A percentile compares a stretch with the other conserved stretches of the same genome.
Evolutionary conservation across 2,797 vertebrate species (phyloP).

Genomic region (Pelochelys cantorii): DNA sequence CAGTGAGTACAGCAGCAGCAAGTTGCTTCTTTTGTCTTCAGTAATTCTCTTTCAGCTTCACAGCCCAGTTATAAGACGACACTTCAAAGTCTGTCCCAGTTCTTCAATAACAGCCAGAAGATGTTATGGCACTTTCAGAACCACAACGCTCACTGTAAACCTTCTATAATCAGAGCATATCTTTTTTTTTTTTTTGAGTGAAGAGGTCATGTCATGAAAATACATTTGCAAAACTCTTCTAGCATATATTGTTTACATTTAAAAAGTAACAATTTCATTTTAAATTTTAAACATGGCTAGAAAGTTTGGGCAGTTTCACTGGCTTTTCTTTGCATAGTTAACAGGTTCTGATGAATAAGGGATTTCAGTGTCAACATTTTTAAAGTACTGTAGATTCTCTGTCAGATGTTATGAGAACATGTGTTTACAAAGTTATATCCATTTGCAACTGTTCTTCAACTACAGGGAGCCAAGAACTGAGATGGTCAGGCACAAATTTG

Average conservation of each 20-base stretch:
- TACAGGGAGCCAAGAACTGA: neutral
- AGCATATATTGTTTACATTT: neutral
- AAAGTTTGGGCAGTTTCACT: neutral
- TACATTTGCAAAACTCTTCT: neutral
- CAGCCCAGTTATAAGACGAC: slow-evolving; percentile 2
- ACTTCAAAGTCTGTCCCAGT: neutral
- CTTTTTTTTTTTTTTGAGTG: neutral
- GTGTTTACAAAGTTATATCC: neutral
- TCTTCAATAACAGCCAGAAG: slow-evolving; percentile 14
- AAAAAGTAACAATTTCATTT: neutral
- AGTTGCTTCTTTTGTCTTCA: neutral
- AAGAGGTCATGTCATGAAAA: neutral
- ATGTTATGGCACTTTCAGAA: neutral
- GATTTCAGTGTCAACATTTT: neutral
- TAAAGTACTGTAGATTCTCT: neutral
- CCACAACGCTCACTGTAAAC: neutral
- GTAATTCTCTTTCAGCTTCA: neutral
- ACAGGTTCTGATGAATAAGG: neutral
- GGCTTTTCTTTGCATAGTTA: neutral
- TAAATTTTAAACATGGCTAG: neutral
- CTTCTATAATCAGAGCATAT: neutral
- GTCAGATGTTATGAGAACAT: neutral
- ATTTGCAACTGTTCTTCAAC: neutral
- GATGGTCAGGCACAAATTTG: neutral
- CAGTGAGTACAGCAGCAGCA: neutral